Percentiles rank a stretch among this genome's conserved stretches.
Evolutionary conservation across 2,888 invertebrate genomes (phyloP).

Genomic region (Deroplatys truncata): DNA sequence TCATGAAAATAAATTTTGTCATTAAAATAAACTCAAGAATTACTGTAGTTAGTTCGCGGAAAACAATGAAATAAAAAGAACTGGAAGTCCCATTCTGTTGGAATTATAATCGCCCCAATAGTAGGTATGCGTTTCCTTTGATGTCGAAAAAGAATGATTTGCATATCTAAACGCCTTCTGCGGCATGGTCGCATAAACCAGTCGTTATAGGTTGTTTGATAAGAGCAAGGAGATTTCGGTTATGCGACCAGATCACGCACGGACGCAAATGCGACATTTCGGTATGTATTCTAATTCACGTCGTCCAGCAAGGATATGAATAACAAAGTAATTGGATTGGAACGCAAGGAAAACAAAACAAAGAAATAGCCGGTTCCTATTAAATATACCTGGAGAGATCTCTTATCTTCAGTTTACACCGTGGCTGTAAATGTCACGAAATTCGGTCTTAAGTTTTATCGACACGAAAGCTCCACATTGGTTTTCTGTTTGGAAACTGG

Average conservation of each 20-base stretch:
- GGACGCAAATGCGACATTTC: not conserved
- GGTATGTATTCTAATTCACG: not conserved
- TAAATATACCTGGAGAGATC: not conserved
- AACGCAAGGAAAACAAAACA: not conserved
- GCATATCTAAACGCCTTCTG: not conserved
- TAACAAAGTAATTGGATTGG: not conserved
- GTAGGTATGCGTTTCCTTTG: not conserved
- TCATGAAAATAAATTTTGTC: too few relatives aligned
- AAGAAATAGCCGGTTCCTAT: not conserved
- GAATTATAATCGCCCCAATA: not conserved
- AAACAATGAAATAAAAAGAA: not conserved
- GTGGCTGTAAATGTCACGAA: not conserved
- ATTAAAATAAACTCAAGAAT: too few relatives aligned
- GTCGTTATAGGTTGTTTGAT: not conserved
- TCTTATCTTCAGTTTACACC: not conserved
- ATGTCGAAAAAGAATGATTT: not conserved
- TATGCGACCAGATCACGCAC: not conserved
- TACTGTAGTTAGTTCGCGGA: not conserved
- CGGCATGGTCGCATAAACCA: not conserved
- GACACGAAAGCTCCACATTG: not conserved
- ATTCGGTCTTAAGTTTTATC: not conserved
- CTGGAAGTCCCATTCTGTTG: not conserved
- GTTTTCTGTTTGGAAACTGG: too few relatives aligned
- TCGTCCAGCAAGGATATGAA: not conserved
- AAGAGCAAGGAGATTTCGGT: not conserved